phyloP scores from a whole-genome alignment of 2,113 vertebrate genomes.

The Marmota flaviventris region DNA sequence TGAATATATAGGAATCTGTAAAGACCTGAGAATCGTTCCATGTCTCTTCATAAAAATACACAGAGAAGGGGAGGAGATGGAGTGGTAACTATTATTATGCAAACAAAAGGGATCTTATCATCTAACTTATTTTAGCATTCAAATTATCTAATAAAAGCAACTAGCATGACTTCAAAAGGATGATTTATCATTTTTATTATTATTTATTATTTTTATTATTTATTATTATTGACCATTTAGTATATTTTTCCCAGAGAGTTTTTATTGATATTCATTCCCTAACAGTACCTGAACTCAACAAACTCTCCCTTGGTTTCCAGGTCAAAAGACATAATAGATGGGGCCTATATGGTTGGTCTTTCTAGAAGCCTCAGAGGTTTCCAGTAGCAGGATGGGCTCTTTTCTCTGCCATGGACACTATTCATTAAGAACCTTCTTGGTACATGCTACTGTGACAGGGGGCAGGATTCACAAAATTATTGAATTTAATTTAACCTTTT shows the following conservation, averaged over 20 bases:
- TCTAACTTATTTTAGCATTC: slow-evolving; percentile 30
- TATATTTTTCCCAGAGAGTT: not conserved
- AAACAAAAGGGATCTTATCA: slow-evolving; percentile 8
- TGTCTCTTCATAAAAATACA: not conserved
- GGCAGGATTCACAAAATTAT: not conserved
- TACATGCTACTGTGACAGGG: not conserved
- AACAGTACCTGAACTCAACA: not conserved
- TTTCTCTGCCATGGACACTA: not conserved
- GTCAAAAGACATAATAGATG: not conserved
- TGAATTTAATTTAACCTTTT: slow-evolving; percentile 32
- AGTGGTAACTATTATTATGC: slow-evolving; percentile 29
- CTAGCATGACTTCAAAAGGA: not conserved
- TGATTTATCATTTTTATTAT: not conserved
- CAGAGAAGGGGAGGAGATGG: not conserved
- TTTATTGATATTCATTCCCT: not conserved
- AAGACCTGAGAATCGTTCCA: not conserved
- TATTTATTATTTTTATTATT: no score
- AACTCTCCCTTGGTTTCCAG: not conserved
- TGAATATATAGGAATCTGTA: slow-evolving; percentile 12
- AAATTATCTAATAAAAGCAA: not conserved
- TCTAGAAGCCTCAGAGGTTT: not conserved
- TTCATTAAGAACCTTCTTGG: not conserved
- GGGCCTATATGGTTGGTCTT: not conserved
- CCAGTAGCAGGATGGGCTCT: not conserved
- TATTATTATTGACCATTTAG: not conserved